Conservation (phyloP, 2,113 vertebrate genomes). For the Chionomys nivalis region DNA sequence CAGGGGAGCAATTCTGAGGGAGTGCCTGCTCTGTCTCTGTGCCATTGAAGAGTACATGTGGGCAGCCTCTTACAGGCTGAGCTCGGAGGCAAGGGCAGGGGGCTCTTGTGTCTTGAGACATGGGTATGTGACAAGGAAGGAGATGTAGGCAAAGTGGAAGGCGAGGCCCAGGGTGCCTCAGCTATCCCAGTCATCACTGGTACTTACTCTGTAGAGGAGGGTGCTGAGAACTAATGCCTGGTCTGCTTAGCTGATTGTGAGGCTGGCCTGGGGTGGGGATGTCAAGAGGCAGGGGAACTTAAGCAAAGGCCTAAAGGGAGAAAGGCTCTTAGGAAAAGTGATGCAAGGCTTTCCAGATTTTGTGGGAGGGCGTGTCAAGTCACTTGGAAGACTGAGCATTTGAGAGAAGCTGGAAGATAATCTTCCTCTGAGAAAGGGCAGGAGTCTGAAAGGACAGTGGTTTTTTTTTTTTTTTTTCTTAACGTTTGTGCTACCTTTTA, state of each 20-base stretch:
- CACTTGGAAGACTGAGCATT: neutral
- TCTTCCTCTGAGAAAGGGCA: neutral
- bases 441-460: neutral
- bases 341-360: neutral
- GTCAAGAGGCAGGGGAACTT: neutral
- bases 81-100: neutral
- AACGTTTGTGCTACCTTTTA: neutral
- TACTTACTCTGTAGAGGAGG: neutral
- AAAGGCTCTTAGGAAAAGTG: neutral
- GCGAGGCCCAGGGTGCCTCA: neutral
- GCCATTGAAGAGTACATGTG: neutral
- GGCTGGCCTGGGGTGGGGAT: neutral
- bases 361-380: neutral
- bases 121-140: rapidly evolving
- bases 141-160: neutral
- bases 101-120: neutral
- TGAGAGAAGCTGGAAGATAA: neutral
- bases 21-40: neutral
- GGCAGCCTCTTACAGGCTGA: neutral
- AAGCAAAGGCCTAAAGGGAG: neutral
- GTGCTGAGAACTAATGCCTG: neutral
- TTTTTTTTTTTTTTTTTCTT: neutral
- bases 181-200: rapidly evolving
- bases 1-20: neutral
- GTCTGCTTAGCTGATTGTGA: neutral